Conservation (phyloP, 2,113 vertebrate species). For the Candoia aspera region DNA sequence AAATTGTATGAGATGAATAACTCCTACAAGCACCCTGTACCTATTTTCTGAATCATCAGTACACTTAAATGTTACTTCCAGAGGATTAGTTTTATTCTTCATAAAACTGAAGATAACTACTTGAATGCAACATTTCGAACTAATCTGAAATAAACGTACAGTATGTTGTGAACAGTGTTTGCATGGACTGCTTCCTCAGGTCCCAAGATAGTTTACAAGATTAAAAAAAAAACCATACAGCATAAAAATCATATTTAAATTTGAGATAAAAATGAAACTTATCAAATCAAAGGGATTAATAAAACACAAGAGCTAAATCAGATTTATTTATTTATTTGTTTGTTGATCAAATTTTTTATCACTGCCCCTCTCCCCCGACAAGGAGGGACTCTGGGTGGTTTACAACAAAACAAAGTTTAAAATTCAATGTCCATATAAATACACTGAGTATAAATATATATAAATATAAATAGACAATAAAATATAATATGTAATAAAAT, state of each 20-base stretch:
- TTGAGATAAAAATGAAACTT: background rate
- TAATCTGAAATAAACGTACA: background rate
- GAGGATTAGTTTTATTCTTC: background rate
- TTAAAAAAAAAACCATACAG: background rate
- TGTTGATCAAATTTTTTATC: no score
- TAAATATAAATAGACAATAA: no score
- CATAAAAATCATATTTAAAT: background rate
- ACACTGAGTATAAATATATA: no score
- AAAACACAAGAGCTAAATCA: background rate
- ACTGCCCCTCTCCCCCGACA: no score
- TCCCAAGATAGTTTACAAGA: no score
- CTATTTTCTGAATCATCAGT: slow-evolving; percentile 11
- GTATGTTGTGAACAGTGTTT: no score
- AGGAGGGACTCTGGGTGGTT: no score
- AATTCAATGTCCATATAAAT: no score
- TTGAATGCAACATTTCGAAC: background rate
- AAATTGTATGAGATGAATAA: slow-evolving; percentile 17
- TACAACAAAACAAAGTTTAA: no score
- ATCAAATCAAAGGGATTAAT: background rate
- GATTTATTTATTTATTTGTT: no score
- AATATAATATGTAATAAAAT: no score
- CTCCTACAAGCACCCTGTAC: slow-evolving; percentile 4
- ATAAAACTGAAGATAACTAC: background rate
- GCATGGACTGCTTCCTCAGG: no score
- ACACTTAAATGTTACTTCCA: background rate